Evolutionary conservation across 2,888 invertebrate species (phyloP), one percentile per base, ranked within the genome.

Genomic region (Proisotoma minuta): DNA sequence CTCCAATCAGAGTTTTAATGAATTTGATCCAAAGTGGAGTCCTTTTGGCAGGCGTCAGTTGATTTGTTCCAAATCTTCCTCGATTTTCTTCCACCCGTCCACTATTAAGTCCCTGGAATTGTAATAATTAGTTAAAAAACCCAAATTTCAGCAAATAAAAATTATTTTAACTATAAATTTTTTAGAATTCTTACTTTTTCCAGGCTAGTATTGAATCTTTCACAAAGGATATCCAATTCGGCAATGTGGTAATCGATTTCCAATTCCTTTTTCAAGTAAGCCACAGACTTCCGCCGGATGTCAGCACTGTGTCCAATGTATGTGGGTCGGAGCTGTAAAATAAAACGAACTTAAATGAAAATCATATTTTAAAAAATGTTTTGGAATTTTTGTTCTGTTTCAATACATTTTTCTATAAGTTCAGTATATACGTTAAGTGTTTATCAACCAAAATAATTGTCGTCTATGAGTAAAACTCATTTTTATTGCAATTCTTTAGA

Each of bases 1-100:
- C 91, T 78, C 83, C 86, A 76, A 87, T 87, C 43, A 88, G 76
- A 74, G 85, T 84, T 67, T 82, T 82, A 15, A 82, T 79, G 72
- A 88, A 82, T 81, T 84, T 82, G 74, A 85, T 77, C 77, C 84
- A 86, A 81, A 89, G 88, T 2, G 88, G 86, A 15, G 84, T 84
- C 70, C 84, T 83, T 59, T 84, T 82, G 0, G 88, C 85, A 1
- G 89, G 89, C 0, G 89, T 86, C 27, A 91, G 78, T 3, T 84
- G 82, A 75, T 91, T 91, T 1, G 82, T 84, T 3, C 88, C 88
- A 67, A 86, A 82, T 71, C 82, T 82, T 10, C 78, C 76, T 0
- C 85, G 76, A 8, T 84, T 77, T 49, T 81, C 78, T 2, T 80
- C 78, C 0, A 87, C 90, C 71, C 81, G 80, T 2, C 77, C 77